phyloP scores from a whole-genome alignment of 2,888 invertebrate species.

The Nomada hirtipes region DNA sequence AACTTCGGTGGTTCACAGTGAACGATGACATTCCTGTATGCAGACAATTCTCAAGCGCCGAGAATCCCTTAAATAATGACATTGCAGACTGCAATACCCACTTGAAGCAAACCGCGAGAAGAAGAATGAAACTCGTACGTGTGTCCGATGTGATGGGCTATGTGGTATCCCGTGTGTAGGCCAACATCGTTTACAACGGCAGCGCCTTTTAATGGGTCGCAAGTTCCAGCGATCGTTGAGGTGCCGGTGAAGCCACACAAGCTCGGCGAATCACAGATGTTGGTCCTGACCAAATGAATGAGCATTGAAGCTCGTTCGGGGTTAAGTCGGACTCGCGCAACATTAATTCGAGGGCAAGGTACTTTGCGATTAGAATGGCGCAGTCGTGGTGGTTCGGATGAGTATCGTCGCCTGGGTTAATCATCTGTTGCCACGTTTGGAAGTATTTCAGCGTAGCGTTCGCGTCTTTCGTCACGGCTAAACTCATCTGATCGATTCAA shows the following conservation, averaged over 20 bases:
- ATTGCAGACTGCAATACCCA: too few relatives aligned
- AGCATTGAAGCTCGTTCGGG: slow-evolving; percentile 22
- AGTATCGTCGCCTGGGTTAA: slow-evolving; percentile 85
- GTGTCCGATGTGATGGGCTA: slow-evolving; percentile 87
- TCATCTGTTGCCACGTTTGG: slow-evolving; percentile 86
- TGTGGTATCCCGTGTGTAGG: slow-evolving; percentile 85
- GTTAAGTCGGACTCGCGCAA: slow-evolving; percentile 31
- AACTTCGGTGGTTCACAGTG: too few relatives aligned
- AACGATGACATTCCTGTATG: too few relatives aligned
- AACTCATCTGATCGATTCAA: slow-evolving; percentile 76
- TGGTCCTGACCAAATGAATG: slow-evolving; percentile 72
- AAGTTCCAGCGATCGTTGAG: slow-evolving; percentile 86
- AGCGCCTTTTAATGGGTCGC: slow-evolving; percentile 86
- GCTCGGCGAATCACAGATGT: slow-evolving; percentile 80
- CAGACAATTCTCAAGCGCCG: too few relatives aligned
- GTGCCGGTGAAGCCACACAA: slow-evolving; percentile 85
- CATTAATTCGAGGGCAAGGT: slow-evolving; percentile 39
- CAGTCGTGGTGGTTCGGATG: slow-evolving; percentile 87
- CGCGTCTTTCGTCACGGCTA: slow-evolving; percentile 84
- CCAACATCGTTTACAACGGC: slow-evolving; percentile 86
- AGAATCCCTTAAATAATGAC: too few relatives aligned
- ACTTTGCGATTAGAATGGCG: slow-evolving; percentile 86
- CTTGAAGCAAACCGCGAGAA: not conserved
- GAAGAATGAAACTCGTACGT: slow-evolving; percentile 82
- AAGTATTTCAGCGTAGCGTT: slow-evolving; percentile 85